Percentiles rank a stretch among this genome's conserved stretches.
Evolutionary conservation across 2,888 invertebrate genomes (phyloP).

Genomic region (Adela reaumurella): DNA sequence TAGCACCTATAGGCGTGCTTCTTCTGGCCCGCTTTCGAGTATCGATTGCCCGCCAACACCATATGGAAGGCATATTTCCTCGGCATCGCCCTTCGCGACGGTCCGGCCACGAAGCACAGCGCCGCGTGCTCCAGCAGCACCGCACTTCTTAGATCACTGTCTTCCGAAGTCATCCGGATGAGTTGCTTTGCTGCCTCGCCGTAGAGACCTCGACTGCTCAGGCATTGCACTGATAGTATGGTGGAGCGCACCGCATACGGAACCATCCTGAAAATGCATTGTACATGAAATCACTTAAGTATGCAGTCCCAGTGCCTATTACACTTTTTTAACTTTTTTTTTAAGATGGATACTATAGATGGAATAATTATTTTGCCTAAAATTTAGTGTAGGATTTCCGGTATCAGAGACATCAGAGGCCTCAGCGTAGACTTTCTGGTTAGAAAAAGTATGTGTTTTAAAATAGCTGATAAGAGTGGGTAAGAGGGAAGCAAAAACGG

Average conservation of each 20-base stretch:
- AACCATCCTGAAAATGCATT: constrained; percentile 62
- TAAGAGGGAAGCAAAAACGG: too few relatives aligned
- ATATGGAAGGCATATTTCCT: constrained; percentile 95
- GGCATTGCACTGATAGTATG: constrained; percentile 81
- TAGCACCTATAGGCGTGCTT: constrained; percentile 91
- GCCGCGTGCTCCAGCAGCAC: constrained; percentile 93
- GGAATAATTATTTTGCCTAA: too few relatives aligned
- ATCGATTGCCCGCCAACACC: constrained; percentile 94
- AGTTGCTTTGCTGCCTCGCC: constrained; percentile 94
- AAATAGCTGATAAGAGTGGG: too few relatives aligned
- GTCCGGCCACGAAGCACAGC: constrained; percentile 74
- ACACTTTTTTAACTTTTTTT: too few relatives aligned
- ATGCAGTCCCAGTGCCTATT: too few relatives aligned
- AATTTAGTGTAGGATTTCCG: too few relatives aligned
- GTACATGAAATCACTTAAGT: too few relatives aligned
- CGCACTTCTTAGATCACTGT: constrained; percentile 94
- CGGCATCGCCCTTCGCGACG: constrained; percentile 67
- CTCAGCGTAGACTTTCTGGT: too few relatives aligned
- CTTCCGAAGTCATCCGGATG: constrained; percentile 94
- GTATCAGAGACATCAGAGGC: too few relatives aligned
- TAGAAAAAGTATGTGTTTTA: too few relatives aligned
- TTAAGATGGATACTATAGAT: too few relatives aligned
- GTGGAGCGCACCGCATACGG: constrained; percentile 92
- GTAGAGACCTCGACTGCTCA: constrained; percentile 73
- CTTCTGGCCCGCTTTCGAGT: constrained; percentile 87